Evolutionary conservation across 2,888 invertebrate genomes (phyloP).

Genomic region (Cryptus armator): DNA sequence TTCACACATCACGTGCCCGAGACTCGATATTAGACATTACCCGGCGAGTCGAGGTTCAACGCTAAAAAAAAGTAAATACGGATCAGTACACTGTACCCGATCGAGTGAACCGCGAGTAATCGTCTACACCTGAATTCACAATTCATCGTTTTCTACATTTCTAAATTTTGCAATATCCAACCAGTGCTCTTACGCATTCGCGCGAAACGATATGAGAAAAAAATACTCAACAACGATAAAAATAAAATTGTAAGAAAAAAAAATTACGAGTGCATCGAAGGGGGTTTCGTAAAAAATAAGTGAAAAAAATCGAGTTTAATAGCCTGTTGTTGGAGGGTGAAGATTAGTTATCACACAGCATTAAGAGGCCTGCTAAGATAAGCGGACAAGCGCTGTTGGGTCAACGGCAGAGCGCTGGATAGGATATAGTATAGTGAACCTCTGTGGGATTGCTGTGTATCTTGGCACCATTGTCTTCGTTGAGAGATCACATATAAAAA

Average conservation of each 20-base stretch:
- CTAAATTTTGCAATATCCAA: background rate
- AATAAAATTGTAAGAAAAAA: slow-evolving; percentile 34
- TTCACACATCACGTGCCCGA: background rate
- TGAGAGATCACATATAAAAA: background rate
- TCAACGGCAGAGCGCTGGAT: slow-evolving; percentile 46
- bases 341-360: slow-evolving; percentile 60
- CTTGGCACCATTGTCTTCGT: slow-evolving; percentile 3
- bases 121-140: background rate
- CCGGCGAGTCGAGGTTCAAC: background rate
- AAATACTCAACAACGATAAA: slow-evolving; percentile 5
- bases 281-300: background rate
- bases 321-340: slow-evolving; percentile 42
- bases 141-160: background rate
- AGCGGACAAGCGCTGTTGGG: slow-evolving; percentile 43
- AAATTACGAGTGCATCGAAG: slow-evolving; percentile 3
- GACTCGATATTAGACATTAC: background rate
- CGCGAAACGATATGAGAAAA: too few species aligned
- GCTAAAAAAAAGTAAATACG: slow-evolving; percentile 2
- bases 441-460: slow-evolving; percentile 23
- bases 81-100: background rate
- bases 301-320: slow-evolving; percentile 34
- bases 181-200: too few species aligned
- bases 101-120: background rate
- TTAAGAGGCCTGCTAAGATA: slow-evolving; percentile 54
- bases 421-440: slow-evolving; percentile 41